Conservation (phyloP, 2,113 vertebrate species). For the Coturnix japonica region DNA sequence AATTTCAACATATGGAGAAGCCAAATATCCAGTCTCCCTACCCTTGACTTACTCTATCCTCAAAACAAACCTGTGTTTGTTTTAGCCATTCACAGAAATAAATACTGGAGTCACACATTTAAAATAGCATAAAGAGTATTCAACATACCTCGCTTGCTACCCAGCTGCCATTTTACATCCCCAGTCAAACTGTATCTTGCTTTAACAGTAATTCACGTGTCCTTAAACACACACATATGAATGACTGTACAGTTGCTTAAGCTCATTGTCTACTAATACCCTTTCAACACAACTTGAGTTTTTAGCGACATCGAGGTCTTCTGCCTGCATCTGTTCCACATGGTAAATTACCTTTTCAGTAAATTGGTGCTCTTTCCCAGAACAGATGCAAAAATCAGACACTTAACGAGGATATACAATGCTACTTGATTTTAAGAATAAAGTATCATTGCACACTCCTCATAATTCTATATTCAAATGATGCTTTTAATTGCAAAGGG, state of each 20-base stretch:
- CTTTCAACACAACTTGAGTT: background rate
- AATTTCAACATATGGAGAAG: slow-evolving; percentile 14
- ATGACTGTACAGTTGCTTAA: background rate
- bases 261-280: background rate
- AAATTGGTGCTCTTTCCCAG: slow-evolving; percentile 23
- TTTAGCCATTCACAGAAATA: slow-evolving; percentile 54
- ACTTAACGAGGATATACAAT: slow-evolving; percentile 34
- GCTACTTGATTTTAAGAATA: slow-evolving; percentile 39
- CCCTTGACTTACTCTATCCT: slow-evolving; percentile 9
- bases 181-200: background rate
- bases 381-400: slow-evolving; percentile 49
- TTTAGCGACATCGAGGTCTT: slow-evolving; percentile 20
- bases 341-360: slow-evolving; percentile 23
- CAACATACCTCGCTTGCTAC: background rate
- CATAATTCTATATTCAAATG: slow-evolving; percentile 9
- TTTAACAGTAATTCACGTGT: background rate
- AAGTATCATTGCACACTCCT: background rate
- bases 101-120: slow-evolving; percentile 46
- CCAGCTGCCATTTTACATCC: background rate
- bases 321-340: slow-evolving; percentile 40
- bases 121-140: slow-evolving; percentile 39
- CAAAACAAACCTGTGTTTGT: background rate
- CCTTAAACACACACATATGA: background rate
- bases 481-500: slow-evolving; percentile 2
- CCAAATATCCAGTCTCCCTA: slow-evolving; percentile 27